Conservation (phyloP, 2,888 invertebrate species). For the Oscheius myriophilus region DNA sequence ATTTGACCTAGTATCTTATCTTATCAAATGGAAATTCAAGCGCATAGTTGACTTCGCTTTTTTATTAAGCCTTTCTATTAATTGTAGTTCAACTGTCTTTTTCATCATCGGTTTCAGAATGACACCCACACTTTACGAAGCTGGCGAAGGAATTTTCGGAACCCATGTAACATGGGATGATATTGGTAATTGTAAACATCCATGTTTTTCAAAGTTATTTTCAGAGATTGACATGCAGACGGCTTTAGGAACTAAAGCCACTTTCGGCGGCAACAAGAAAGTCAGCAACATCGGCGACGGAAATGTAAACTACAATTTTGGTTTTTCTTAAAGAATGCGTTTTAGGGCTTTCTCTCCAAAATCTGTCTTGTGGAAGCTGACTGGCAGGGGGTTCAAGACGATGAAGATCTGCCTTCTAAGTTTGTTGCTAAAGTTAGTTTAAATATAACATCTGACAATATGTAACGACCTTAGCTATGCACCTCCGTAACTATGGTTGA, state of each 20-base stretch:
- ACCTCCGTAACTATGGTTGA: conserved; percentile 10
- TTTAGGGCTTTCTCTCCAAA: conserved; percentile 40
- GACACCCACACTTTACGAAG: neutral
- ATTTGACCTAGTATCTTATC: no score
- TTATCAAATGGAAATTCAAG: no score
- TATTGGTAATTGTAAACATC: conserved; percentile 16
- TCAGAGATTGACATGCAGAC: conserved; percentile 33
- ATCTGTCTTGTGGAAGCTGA: conserved; percentile 37
- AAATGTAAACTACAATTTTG: conserved; percentile 30
- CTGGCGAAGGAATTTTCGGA: conserved; percentile 27
- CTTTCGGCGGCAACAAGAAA: conserved; percentile 36
- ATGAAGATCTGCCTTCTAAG: conserved; percentile 28
- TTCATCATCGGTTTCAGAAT: neutral
- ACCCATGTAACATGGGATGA: conserved; percentile 42
- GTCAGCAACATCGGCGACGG: conserved; percentile 35
- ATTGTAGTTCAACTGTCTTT: no score
- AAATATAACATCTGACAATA: no score
- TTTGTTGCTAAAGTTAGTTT: conserved; percentile 33
- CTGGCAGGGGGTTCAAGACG: conserved; percentile 33
- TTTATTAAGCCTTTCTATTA: no score
- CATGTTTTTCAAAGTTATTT: neutral
- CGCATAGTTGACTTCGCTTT: no score
- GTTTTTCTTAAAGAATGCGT: neutral
- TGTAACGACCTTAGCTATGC: neutral
- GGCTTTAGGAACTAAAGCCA: conserved; percentile 32